Percentiles rank a stretch among this genome's conserved stretches.
Conservation (phyloP, 2,797 vertebrate genomes). For the Myotis myotis region DNA sequence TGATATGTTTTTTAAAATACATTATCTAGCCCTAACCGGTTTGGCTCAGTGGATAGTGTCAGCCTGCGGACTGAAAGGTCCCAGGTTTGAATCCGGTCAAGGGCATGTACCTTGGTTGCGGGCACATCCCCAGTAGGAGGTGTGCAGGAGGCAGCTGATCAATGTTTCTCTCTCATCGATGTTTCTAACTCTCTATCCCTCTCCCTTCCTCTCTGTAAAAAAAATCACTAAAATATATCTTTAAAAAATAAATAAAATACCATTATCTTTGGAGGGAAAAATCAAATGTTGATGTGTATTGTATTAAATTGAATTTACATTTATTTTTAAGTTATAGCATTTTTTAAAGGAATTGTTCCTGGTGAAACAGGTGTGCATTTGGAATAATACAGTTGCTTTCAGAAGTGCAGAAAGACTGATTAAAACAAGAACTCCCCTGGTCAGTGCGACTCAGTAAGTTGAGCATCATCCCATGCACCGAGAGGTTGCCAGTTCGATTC, state of each 20-base stretch:
- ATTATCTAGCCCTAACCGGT: not conserved
- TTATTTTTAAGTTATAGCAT: constrained; percentile 54
- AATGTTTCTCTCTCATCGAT: too few species aligned
- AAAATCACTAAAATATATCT: too few species aligned
- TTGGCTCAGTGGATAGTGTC: too few species aligned
- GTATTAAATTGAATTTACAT: constrained; percentile 34
- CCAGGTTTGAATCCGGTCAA: too few species aligned
- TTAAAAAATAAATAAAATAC: too few species aligned
- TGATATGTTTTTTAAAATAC: constrained; percentile 35
- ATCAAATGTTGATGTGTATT: constrained; percentile 11
- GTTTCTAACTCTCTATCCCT: too few species aligned
- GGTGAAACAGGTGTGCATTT: constrained; percentile 45
- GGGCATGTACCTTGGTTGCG: too few species aligned
- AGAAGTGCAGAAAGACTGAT: constrained; percentile 14
- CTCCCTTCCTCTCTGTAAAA: too few species aligned
- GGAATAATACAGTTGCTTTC: constrained; percentile 11
- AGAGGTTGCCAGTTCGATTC: not conserved
- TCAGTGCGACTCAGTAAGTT: not conserved
- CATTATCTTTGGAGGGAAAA: not conserved
- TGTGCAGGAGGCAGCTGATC: too few species aligned
- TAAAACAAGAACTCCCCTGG: not conserved
- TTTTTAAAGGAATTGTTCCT: constrained; percentile 46
- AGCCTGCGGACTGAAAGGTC: too few species aligned
- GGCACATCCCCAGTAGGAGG: too few species aligned
- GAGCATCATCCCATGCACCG: not conserved